Evolutionary conservation across 2,113 vertebrate species (phyloP).

Genomic region (Garra rufa): DNA sequence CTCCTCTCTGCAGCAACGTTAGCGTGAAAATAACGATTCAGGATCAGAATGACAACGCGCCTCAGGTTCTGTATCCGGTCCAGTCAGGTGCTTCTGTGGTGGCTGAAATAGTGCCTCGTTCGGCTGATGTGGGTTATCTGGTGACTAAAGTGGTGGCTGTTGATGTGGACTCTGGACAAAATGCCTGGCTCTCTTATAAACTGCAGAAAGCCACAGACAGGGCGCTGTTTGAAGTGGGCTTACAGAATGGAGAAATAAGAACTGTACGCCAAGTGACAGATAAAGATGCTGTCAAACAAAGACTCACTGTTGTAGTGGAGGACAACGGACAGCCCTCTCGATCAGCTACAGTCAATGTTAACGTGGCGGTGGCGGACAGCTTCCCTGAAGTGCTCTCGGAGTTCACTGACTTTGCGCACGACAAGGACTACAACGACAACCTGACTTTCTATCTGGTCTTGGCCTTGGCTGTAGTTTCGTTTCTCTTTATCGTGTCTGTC

Average conservation of each 20-base stretch:
- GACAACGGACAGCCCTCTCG: constrained; percentile 58
- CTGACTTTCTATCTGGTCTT: constrained; percentile 57
- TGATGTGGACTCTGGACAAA: constrained; percentile 62
- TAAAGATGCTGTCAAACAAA: constrained; percentile 60
- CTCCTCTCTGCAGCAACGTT: constrained; percentile 56
- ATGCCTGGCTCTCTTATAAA: constrained; percentile 67
- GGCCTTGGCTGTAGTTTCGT: constrained; percentile 66
- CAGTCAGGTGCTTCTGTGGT: constrained; percentile 52
- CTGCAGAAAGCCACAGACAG: constrained; percentile 63
- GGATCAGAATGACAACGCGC: constrained; percentile 70
- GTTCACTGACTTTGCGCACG: constrained; percentile 37
- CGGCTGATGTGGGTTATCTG: constrained; percentile 52
- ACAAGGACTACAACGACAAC: constrained; percentile 29
- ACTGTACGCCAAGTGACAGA: constrained; percentile 56
- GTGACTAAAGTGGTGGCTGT: constrained; percentile 58
- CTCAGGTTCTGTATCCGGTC: constrained; percentile 63
- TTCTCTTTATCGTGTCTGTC: constrained; percentile 66
- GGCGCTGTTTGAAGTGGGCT: constrained; percentile 60
- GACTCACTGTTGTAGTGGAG: constrained; percentile 60
- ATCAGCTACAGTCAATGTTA: constrained; percentile 55
- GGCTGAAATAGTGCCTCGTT: constrained; percentile 64
- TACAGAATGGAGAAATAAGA: constrained; percentile 67
- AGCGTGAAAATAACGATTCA: constrained; percentile 54
- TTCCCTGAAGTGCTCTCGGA: constrained; percentile 61
- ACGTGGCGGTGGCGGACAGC: constrained; percentile 62